A percentile compares a stretch with the other conserved stretches of the same genome.
These are phyloP conservation scores for Rhinolophus ferrumequinum DNA, from an alignment of 2,113 vertebrate genomes.

Conservation along the genomic window DNA sequence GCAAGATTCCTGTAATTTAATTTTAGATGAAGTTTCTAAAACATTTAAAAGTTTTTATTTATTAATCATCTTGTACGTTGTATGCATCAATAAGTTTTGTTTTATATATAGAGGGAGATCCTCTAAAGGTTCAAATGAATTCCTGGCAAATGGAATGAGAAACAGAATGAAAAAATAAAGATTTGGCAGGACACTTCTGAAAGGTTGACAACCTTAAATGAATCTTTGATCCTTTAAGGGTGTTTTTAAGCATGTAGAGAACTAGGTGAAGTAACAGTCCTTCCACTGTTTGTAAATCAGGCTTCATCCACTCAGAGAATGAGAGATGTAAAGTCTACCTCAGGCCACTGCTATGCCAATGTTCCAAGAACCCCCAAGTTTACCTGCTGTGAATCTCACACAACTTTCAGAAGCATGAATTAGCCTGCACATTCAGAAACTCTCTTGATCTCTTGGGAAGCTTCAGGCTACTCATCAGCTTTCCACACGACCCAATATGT, in stretches of 20 bases:
- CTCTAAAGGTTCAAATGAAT: conserved; percentile 58
- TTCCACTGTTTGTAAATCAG: background rate
- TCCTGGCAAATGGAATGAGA: conserved; percentile 65
- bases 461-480: background rate
- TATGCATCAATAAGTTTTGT: conserved; percentile 55
- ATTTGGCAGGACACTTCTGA: conserved; percentile 54
- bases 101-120: conserved; percentile 24
- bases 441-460: background rate
- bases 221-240: background rate
- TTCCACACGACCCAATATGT: background rate
- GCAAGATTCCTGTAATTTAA: conserved; percentile 46
- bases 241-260: background rate
- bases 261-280: background rate
- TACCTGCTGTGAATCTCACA: background rate
- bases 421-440: background rate
- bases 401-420: background rate
- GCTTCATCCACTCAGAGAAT: background rate
- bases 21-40: conserved; percentile 59
- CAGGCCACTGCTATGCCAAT: background rate
- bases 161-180: conserved; percentile 69
- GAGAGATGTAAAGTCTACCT: background rate
- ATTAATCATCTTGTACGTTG: conserved; percentile 68
- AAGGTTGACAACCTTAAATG: conserved; percentile 1
- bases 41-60: conserved; percentile 71
- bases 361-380: background rate